These are phyloP conservation scores for Ciconia stormi DNA, from an alignment of 2,113 vertebrate genomes.

Conservation along the genomic window DNA sequence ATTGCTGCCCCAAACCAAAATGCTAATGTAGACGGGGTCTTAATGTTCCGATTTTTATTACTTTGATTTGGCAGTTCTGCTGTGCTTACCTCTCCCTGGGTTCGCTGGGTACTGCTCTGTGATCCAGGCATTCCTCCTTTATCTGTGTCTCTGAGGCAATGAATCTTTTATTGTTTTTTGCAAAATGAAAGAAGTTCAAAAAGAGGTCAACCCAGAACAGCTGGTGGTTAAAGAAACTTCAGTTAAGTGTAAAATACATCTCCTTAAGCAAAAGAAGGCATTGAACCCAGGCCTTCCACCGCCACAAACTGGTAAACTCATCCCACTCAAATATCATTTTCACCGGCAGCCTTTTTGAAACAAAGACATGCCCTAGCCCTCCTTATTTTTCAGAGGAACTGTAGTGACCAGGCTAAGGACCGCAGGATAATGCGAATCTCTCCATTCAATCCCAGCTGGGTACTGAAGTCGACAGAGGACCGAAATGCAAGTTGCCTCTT, in stretches of 20 bases:
- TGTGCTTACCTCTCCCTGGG: background rate
- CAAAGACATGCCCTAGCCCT: background rate
- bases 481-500: background rate
- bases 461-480: background rate
- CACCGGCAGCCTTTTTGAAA: background rate
- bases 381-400: background rate
- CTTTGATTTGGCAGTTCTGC: background rate
- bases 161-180: background rate
- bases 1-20: background rate
- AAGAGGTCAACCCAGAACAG: background rate
- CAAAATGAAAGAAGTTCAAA: constrained; percentile 14
- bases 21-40: background rate
- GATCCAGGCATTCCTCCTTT: background rate
- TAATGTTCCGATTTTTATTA: background rate
- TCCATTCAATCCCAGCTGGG: background rate
- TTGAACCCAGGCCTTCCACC: background rate
- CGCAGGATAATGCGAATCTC: background rate
- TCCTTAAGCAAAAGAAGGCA: background rate
- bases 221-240: background rate
- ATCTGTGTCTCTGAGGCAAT: background rate
- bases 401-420: background rate
- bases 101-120: background rate
- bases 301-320: background rate
- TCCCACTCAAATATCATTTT: background rate
- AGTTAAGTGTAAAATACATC: background rate